A percentile compares a stretch with the other conserved stretches of the same genome.
phyloP scores from a whole-genome alignment of 1,140 invertebrate genomes.

The Habropoda laboriosa region DNA sequence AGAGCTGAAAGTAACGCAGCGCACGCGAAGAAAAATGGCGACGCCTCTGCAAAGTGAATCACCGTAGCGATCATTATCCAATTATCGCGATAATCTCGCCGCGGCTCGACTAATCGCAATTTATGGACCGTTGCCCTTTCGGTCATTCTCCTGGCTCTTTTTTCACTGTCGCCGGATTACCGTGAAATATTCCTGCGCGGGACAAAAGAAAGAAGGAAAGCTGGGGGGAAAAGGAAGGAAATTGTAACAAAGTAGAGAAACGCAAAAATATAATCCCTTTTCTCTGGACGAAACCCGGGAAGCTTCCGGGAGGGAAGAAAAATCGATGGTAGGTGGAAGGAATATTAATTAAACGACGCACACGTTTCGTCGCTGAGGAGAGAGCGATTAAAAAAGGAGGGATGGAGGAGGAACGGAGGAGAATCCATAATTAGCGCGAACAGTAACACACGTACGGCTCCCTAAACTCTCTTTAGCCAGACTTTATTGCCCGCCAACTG shows the following conservation, averaged over 20 bases:
- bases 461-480: slow-evolving; percentile 19
- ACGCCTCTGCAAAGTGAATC: not conserved
- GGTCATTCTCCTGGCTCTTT: too few species aligned
- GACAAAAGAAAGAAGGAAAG: not conserved
- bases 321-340: not conserved
- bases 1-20: not conserved
- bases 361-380: not conserved
- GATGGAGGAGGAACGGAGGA: not conserved
- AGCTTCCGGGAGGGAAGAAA: not conserved
- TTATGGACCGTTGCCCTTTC: not conserved
- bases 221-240: not conserved
- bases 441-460: slow-evolving; percentile 18
- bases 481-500: slow-evolving; percentile 24
- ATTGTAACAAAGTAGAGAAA: not conserved
- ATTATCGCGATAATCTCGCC: slow-evolving; percentile 3
- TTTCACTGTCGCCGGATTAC: not conserved
- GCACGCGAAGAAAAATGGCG: not conserved
- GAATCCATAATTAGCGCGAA: slow-evolving; percentile 35
- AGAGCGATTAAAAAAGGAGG: not conserved
- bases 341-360: slow-evolving; percentile 14
- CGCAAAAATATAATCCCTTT: too few species aligned
- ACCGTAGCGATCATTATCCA: not conserved
- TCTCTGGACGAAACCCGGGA: not conserved
- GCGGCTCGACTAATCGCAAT: slow-evolving; percentile 10
- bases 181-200: too few species aligned